A percentile compares a stretch with the other conserved stretches of the same genome.
phyloP scores from a whole-genome alignment of 2,797 vertebrate species.

The Morus bassanus region DNA sequence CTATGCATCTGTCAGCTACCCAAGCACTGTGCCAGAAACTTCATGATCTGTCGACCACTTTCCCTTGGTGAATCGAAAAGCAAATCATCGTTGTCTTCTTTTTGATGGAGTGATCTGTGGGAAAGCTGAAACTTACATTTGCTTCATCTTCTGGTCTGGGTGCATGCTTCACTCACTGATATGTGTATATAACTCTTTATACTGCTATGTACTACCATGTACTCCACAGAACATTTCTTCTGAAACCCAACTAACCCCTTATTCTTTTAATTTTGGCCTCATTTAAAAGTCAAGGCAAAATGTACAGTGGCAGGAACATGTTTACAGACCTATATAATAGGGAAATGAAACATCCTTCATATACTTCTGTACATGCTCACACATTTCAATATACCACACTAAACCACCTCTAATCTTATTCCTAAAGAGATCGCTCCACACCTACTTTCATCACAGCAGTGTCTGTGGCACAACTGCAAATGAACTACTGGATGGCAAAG shows the following conservation, averaged over 20 bases:
- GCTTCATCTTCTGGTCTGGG: not conserved
- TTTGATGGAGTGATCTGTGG: not conserved
- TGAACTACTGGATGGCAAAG: not conserved
- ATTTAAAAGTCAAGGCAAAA: not conserved
- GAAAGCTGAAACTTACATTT: not conserved
- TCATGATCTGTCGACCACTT: not conserved
- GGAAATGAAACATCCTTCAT: not conserved
- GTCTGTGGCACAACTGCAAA: not conserved
- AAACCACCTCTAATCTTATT: not conserved
- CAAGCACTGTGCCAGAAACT: rapidly evolving
- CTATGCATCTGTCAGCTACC: not conserved
- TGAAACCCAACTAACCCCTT: not conserved
- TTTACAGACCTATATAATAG: not conserved
- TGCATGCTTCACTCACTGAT: not conserved
- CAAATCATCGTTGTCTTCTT: not conserved
- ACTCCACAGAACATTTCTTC: not conserved
- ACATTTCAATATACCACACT: not conserved
- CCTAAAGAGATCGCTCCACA: not conserved
- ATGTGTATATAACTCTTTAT: not conserved
- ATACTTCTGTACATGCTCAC: not conserved
- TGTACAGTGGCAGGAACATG: not conserved
- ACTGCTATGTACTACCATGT: not conserved
- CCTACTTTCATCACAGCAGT: not conserved
- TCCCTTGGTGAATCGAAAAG: not conserved
- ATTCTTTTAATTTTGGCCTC: not conserved